These are phyloP conservation scores for Metacarcinus magister DNA, from an alignment of 2,888 invertebrate genomes.

Conservation along the genomic window DNA sequence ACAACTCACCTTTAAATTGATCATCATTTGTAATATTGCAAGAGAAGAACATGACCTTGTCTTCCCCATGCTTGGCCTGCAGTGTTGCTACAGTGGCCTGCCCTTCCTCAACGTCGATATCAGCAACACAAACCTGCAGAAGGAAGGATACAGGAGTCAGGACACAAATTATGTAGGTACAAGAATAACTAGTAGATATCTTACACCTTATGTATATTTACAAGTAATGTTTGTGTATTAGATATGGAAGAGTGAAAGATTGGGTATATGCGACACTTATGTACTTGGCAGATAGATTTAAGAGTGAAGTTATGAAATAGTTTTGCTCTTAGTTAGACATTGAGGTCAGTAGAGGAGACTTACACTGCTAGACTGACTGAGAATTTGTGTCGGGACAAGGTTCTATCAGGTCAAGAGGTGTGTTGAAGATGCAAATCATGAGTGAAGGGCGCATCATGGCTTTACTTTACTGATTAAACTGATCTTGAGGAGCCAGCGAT, in stretches of 20 bases:
- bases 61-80: conserved; percentile 84
- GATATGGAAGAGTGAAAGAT: too few relatives aligned
- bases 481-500: too few relatives aligned
- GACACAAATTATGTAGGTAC: not conserved
- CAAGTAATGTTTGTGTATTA: too few relatives aligned
- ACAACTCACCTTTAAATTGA: conserved; percentile 84
- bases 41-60: conserved; percentile 84
- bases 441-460: not conserved
- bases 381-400: too few relatives aligned
- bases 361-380: too few relatives aligned
- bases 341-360: too few relatives aligned
- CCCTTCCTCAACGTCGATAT: conserved; percentile 83
- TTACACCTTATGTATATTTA: not conserved
- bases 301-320: too few relatives aligned
- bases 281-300: not conserved
- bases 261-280: too few relatives aligned
- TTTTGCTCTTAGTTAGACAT: too few relatives aligned
- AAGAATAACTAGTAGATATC: not conserved
- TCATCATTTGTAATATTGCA: conserved; percentile 84
- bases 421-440: not conserved
- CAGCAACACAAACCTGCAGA: conserved; percentile 83
- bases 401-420: not conserved
- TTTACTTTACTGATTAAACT: not conserved
- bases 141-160: not conserved
- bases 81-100: conserved; percentile 83